A percentile compares a stretch with the other conserved stretches of the same genome.
Conservation (phyloP, 2,113 vertebrate genomes). For the Gavialis gangeticus region DNA sequence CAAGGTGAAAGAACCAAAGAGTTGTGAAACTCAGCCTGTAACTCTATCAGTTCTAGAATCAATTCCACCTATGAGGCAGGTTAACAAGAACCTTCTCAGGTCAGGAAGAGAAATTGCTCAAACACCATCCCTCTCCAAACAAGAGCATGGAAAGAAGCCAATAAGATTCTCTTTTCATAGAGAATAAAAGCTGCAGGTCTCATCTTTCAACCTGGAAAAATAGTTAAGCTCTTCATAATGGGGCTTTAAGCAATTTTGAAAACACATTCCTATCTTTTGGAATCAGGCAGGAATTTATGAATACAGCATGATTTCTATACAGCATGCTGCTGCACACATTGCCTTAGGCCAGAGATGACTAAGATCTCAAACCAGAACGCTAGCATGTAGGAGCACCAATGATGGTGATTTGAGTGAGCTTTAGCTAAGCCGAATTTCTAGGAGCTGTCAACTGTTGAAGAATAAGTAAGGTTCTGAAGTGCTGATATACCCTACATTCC, state of each 20-base stretch:
- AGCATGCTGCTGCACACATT: neutral
- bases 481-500: neutral
- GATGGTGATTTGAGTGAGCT: neutral
- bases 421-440: neutral
- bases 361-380: neutral
- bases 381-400: neutral
- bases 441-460: neutral
- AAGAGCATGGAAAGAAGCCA: neutral
- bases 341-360: neutral
- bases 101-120: neutral
- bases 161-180: neutral
- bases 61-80: neutral
- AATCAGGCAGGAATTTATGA: neutral
- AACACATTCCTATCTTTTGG: neutral
- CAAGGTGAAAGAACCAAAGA: neutral
- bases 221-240: too few species aligned
- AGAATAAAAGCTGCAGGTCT: neutral
- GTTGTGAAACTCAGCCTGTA: neutral
- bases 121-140: neutral
- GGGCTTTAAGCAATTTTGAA: neutral
- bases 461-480: neutral
- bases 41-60: constrained; percentile 7
- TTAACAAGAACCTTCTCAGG: neutral
- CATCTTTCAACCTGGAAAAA: neutral
- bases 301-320: neutral